These are phyloP conservation scores for Prosapia bicincta DNA, from an alignment of 2,888 invertebrate species.

Conservation along the genomic window DNA sequence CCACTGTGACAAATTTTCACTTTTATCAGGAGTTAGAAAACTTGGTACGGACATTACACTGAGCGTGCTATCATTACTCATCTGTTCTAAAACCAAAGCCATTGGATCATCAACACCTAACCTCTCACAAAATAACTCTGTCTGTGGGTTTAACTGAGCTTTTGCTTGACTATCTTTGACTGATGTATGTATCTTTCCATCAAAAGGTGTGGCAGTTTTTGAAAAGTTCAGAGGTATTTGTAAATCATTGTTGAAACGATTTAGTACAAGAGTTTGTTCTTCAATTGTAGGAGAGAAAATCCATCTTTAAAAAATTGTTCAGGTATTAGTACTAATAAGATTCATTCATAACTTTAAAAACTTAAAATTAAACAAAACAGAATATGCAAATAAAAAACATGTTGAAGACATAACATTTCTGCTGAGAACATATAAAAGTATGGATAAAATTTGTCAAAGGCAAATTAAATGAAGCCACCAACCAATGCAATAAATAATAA, in stretches of 20 bases:
- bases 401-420: too few species aligned
- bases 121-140: constrained; percentile 49
- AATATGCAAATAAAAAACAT: too few species aligned
- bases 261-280: constrained; percentile 63
- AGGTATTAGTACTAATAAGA: too few species aligned
- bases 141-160: constrained; percentile 49
- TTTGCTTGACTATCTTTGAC: not conserved
- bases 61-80: constrained; percentile 2
- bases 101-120: constrained; percentile 78
- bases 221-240: constrained; percentile 75
- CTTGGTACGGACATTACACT: constrained; percentile 6
- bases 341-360: too few species aligned
- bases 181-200: not conserved
- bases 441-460: too few species aligned
- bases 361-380: too few species aligned
- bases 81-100: constrained; percentile 49
- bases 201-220: constrained; percentile 54
- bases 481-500: too few species aligned
- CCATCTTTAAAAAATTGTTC: constrained; percentile 54
- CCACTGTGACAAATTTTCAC: not conserved
- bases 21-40: constrained; percentile 16
- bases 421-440: too few species aligned
- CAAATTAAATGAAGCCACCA: too few species aligned
- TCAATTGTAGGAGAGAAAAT: constrained; percentile 69
- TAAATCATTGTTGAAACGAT: constrained; percentile 64